Base-by-base conservation (phyloP, 2,113 vertebrate genomes). In the Phylloscopus whistleri region DNA sequence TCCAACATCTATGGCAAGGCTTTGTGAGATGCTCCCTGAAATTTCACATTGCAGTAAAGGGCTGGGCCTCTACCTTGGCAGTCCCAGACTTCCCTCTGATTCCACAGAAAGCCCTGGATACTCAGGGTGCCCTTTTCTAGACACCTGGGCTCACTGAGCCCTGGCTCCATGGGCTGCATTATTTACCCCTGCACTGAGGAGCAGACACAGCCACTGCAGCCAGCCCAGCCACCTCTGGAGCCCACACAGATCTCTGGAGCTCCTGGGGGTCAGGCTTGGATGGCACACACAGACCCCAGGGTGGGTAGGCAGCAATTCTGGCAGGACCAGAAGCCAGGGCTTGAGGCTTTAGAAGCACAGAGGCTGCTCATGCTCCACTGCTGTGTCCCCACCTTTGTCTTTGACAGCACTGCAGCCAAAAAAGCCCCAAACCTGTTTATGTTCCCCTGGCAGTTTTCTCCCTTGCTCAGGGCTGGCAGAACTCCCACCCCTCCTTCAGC, bases 401-500 rank as follows among this genome's bases (percentile, higher is more conserved):
- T 69, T 69, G n/a, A 69, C 72, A 86, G 70, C n/a, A 33, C 37
- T 67, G 73, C 78, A 76, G 62, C 18, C 46, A 20, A 13, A 70
- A 58, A 58, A 44, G 2, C 13, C 44, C 73, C 48, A 87, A 46
- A n/a, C 39, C 55, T 56, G 68, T 64, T 93, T 72, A 14, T 76
- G 62, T 92, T 94, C 72, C 55, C 67, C 59, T 93, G 91, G 81
- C 84, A 92, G 35, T 20, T 16, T 13, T 72, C 48, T 90, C 14
- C 31, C 43, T 91, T 60, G 48, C 73, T 62, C 37, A 49, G 52
- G 31, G 43, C 69, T 95, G 87, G 95, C 93, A 41, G 9, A 49
- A 5, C 16, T 69, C 95, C 94, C 24, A 2, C 78, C 35, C 33
- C n/a, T 89, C 91, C 62, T 56, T 72, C 70, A 91, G 69, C 85